Evolutionary conservation across 2,888 invertebrate species (phyloP), one percentile per base, ranked within the genome.

Genomic region (Gymnoscelis rufifasciata): DNA sequence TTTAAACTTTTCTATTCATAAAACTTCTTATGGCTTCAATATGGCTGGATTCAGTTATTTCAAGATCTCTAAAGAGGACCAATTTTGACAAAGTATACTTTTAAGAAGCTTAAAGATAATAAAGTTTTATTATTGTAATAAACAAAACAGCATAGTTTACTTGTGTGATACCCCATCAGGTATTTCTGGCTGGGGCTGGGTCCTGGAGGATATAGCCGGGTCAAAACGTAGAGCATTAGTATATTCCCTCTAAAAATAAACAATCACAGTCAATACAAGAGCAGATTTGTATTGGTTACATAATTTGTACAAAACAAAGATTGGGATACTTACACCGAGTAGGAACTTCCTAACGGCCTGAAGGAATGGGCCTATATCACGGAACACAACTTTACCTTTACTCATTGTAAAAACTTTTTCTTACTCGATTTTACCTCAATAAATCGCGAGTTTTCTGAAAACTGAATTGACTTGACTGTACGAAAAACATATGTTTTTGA

Each of bases 111-210:
- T n/a, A n/a, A n/a, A n/a, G n/a, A n/a, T n/a, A n/a, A n/a, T n/a
- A n/a, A n/a, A n/a, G n/a, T n/a, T n/a, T n/a, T n/a, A n/a, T n/a
- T n/a, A n/a, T n/a, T n/a, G n/a, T n/a, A n/a, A n/a, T n/a, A n/a
- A n/a, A n/a, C n/a, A n/a, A n/a, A n/a, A n/a, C n/a, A n/a, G n/a
- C n/a, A n/a, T n/a, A n/a, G n/a, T 74, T 66, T 70, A 83, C 73
- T 89, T 91, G 78, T 95, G 94, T 23, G 93, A 89, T 1, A 94
- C 93, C 7, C 97, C 98, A 52, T 92, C 94, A 12, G 96, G 98
- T 39, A 97, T 74, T 43, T 90, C 77, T 35, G 97, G 97, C 10
- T 88, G 93, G 14, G 96, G 96, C 70, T 95, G 96, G 41, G 93
- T 93, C 63, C 97, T 92, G 7, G 91, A 84, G 1, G 95, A 83